Base-by-base conservation (phyloP, 2,888 invertebrate species). In the Mythimna vitellina region DNA sequence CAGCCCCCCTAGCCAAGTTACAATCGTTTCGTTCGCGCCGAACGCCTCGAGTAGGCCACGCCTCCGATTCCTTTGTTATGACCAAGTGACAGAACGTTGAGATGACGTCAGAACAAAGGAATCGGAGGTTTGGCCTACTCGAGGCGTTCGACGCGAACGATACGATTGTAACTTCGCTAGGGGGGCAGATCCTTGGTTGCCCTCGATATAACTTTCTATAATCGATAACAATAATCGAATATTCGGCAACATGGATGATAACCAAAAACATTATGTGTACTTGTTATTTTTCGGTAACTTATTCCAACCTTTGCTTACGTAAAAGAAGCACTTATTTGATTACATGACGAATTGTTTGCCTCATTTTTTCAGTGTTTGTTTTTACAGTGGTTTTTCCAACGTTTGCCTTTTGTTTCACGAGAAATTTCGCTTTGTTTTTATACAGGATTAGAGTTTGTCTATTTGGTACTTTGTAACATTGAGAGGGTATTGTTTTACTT, bases 321-420 rank as follows among this genome's bases (percentile, higher is more conserved):
- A 68, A 73, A 2, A 42, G 42, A 53, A 56, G 22, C 56, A 76
- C 70, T 84, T 79, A 81, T 76, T 79, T 74, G 76, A 84, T 84
- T 79, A 84, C 54, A 80, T 63, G 72, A 74, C 20, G 60, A 74
- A 79, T 81, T 74, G 63, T 75, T 69, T 51, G 22, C 32, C n/a
- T 46, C 46, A 25, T 71, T 70, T 73, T 57, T 46, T 46, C 46
- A 46, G 6, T 46, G 46, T 46, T 46, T 46, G 46, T 46, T 46
- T 46, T 46, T 46, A 46, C 17, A 17, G 20, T 6, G 46, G 46
- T 46, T 46, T 46, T 46, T 5, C 46, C 32, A 72, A 53, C 25
- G 53, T 65, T 80, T 80, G 56, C 69, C 61, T 68, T 80, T 66
- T 78, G 35, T 57, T 46, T 76, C 29, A 29, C 25, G 29, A 20